Percentiles rank a stretch among this genome's conserved stretches.
These are phyloP conservation scores for Calidris pygmaea DNA, from an alignment of 2,113 vertebrate genomes.

Conservation along the genomic window DNA sequence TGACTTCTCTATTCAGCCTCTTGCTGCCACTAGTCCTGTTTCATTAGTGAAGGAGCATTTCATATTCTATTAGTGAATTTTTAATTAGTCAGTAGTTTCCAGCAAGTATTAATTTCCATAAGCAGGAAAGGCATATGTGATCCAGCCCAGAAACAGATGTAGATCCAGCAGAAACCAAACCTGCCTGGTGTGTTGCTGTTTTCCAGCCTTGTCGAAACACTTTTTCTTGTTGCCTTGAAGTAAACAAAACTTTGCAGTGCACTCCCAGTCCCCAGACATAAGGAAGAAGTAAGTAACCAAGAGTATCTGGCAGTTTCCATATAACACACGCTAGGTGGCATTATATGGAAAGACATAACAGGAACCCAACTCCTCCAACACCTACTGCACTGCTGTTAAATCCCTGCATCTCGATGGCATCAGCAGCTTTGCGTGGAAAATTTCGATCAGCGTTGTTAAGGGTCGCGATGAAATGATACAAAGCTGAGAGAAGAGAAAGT, in stretches of 20 bases:
- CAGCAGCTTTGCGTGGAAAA: neutral
- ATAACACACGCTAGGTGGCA: constrained; percentile 69
- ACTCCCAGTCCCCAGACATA: neutral
- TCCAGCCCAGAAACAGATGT: neutral
- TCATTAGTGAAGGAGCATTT: neutral
- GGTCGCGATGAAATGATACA: constrained; percentile 22
- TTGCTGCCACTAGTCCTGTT: neutral
- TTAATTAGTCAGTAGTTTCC: neutral
- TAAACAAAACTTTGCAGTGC: neutral
- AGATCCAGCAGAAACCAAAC: neutral
- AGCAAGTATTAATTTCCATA: neutral
- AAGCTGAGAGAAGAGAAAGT: neutral
- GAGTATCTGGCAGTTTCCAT: neutral
- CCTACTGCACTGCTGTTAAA: neutral
- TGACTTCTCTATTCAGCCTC: neutral
- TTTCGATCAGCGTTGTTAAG: neutral
- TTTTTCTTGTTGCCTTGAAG: neutral
- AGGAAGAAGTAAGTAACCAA: neutral
- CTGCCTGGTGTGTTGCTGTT: neutral
- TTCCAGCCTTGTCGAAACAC: neutral
- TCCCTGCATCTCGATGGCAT: neutral
- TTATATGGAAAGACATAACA: neutral
- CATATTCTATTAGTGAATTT: neutral
- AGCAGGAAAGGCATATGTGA: neutral
- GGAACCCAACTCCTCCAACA: rapidly evolving